Base-by-base conservation (phyloP, 2,113 vertebrate genomes). In the Chloroceryle aenea region DNA sequence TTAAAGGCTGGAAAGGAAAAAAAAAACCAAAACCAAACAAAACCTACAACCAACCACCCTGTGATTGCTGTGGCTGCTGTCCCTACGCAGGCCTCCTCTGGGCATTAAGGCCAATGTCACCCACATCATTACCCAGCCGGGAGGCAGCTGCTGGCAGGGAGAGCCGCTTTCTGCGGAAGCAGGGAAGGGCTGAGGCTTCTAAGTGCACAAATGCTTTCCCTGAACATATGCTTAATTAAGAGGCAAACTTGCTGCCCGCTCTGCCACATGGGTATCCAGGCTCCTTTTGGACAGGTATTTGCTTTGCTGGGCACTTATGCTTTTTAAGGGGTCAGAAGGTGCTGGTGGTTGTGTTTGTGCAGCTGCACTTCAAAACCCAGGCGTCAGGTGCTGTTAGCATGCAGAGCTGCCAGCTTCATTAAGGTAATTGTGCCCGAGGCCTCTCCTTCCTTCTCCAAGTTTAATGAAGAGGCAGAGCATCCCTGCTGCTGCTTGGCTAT, bases 221-320 rank as follows among this genome's bases (percentile, higher is more conserved):
- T 0, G 4, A 83, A 67, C 58, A 40, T 43, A 59, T 32, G 48
- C 29, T 89, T 69, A 71, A 94, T 76, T 58, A 67, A 61, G 55
- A 87, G 89, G 45, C 36, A 87, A 83, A 73, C 75, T 58, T 1
- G 0, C 78, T 79, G 74, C 67, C 79, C 77, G 74, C 93, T 88
- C 85, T 71, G 79, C 63, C 81, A 71, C 6, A 1, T 23, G 77
- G 56, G 23, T 73, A 45, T 34, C 87, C 32, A 25, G 68, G 62
- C 32, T 92, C 27, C 38, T 92, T 78, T 92, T 64, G 84, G 80
- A 47, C 72, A 86, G 93, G 79, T 93, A 84, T 89, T 94, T 93
- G 82, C 50, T 91, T 84, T 95, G 47, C 73, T 1, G 2, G 63
- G 56, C 1, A 4, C 64, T 77, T 52, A 3, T 1, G 16, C 72